These are phyloP conservation scores for Apistogramma diplotaenia DNA, from an alignment of 2,113 vertebrate genomes.

Conservation along the genomic window DNA sequence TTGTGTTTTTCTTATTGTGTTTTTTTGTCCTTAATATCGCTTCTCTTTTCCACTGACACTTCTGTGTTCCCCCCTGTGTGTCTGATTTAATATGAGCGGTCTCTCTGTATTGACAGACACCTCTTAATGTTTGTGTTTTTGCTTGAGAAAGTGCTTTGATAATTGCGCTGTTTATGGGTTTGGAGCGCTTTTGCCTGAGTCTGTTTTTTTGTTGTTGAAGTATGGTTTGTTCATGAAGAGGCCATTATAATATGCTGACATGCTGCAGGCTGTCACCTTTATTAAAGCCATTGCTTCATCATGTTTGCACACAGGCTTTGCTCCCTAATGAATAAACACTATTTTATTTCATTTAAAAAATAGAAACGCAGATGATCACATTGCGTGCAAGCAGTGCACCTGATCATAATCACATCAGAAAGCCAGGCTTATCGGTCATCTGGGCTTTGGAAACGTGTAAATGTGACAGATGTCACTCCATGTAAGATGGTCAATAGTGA, in stretches of 20 bases:
- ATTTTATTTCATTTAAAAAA: background rate
- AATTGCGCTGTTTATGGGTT: constrained; percentile 22
- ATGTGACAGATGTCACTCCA: background rate
- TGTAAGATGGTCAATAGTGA: background rate
- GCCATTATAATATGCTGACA: constrained; percentile 3
- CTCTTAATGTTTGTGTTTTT: background rate
- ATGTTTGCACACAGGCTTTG: background rate
- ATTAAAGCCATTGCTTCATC: constrained; percentile 15
- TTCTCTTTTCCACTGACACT: background rate
- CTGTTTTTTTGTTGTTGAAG: constrained; percentile 13
- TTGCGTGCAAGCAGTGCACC: background rate
- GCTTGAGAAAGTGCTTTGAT: constrained; percentile 23
- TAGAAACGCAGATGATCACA: background rate
- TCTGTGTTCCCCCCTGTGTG: background rate
- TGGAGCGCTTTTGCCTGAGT: background rate
- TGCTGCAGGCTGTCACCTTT: constrained; percentile 32
- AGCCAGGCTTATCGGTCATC: background rate
- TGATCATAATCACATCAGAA: background rate
- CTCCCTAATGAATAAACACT: background rate
- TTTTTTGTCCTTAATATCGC: background rate
- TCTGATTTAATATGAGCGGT: constrained; percentile 3
- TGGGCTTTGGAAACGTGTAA: background rate
- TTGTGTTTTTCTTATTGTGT: background rate
- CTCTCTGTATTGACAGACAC: background rate
- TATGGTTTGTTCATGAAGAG: background rate